Conservation (phyloP, 2,113 vertebrate species). For the Illadopsis cleaveri region DNA sequence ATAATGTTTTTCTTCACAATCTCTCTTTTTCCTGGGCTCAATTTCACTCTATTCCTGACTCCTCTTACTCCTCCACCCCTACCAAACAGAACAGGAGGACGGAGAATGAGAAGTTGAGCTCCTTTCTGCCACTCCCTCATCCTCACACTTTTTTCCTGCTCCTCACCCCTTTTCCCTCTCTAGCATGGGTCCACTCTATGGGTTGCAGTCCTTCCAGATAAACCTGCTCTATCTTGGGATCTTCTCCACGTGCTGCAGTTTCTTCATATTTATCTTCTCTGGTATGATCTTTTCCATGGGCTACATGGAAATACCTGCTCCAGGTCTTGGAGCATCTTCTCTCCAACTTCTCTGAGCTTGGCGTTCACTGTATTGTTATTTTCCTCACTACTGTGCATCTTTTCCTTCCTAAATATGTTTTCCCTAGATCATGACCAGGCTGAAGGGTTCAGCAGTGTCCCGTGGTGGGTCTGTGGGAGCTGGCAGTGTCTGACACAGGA, state of each 20-base stretch:
- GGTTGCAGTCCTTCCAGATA: background rate
- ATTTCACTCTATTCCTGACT: background rate
- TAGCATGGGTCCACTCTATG: fast-evolving
- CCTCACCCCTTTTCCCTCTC: background rate
- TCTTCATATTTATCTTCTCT: background rate
- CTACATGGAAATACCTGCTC: background rate
- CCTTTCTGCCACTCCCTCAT: background rate
- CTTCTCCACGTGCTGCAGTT: background rate
- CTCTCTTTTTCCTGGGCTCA: background rate
- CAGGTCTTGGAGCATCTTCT: background rate
- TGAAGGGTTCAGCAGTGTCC: background rate
- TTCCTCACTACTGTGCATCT: background rate
- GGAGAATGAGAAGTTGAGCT: background rate
- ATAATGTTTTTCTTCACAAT: background rate
- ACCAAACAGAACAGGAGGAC: background rate
- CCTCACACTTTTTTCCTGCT: background rate
- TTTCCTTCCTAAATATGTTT: background rate
- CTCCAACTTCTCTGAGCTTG: background rate
- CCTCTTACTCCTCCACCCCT: background rate
- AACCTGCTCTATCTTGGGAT: background rate
- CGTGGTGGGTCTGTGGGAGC: background rate
- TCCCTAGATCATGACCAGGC: too few species aligned
- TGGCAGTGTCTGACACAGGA: background rate
- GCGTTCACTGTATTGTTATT: background rate
- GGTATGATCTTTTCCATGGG: background rate